These are phyloP conservation scores for Cerceris ruficornis DNA, from an alignment of 2,888 invertebrate genomes.

Conservation along the genomic window DNA sequence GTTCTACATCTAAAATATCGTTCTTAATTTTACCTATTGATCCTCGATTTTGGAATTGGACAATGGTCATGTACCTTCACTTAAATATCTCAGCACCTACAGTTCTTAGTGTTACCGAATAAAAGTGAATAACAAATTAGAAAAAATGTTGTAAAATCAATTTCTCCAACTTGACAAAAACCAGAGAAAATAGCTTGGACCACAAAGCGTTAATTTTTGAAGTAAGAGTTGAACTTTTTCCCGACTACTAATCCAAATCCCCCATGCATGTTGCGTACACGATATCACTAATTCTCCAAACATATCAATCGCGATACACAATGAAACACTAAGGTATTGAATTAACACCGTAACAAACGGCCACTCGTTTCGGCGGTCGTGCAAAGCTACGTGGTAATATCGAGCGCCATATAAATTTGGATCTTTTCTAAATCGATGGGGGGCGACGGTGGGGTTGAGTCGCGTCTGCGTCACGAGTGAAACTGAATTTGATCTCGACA, in stretches of 20 bases:
- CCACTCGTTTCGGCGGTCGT: constrained; percentile 12
- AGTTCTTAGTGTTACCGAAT: background rate
- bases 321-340: constrained; percentile 3
- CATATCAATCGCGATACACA: too few species aligned
- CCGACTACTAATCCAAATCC: too few species aligned
- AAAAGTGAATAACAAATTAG: background rate
- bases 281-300: too few species aligned
- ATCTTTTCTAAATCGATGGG: constrained; percentile 60
- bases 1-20: too few species aligned
- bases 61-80: background rate
- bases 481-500: constrained; percentile 60
- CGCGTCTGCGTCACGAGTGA: constrained; percentile 61
- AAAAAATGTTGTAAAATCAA: background rate
- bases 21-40: too few species aligned
- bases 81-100: background rate
- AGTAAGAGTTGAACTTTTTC: too few species aligned
- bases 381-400: constrained; percentile 29
- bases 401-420: constrained; percentile 50
- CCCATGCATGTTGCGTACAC: too few species aligned
- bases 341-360: constrained; percentile 26
- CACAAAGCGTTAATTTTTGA: background rate
- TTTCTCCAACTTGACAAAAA: background rate
- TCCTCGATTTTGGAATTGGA: background rate
- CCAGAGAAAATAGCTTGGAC: too few species aligned
- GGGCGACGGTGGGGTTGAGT: constrained; percentile 33